Conservation (phyloP, 2,888 invertebrate species). For the Lepas anatifera region DNA sequence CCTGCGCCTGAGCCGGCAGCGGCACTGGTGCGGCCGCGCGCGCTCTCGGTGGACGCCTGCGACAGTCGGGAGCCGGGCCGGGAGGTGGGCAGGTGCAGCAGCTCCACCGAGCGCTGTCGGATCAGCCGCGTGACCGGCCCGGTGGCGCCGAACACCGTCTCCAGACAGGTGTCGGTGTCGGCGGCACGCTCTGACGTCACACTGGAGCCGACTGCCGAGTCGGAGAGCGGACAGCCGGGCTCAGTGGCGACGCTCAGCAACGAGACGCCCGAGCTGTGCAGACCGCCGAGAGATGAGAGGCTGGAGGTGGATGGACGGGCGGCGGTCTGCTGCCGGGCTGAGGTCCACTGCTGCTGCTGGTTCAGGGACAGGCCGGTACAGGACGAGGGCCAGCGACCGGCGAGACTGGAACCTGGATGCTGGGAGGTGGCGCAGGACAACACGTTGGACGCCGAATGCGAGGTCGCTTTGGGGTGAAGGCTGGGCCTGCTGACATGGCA, state of each 20-base stretch:
- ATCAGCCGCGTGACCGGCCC: slow-evolving; percentile 18
- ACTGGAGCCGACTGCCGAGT: slow-evolving; percentile 11
- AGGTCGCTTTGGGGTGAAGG: neutral
- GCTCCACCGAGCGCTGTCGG: slow-evolving; percentile 15
- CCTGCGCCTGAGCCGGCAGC: neutral
- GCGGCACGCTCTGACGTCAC: slow-evolving; percentile 7
- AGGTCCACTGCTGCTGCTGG: neutral
- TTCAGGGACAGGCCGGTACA: no score
- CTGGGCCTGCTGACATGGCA: no score
- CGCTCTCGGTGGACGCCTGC: no score
- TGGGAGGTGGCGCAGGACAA: neutral
- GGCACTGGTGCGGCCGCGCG: neutral
- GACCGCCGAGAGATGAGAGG: neutral
- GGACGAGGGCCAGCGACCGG: no score
- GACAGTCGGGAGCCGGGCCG: slow-evolving; percentile 1
- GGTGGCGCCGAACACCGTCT: slow-evolving; percentile 19
- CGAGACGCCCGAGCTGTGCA: neutral
- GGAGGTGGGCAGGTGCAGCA: slow-evolving; percentile 6
- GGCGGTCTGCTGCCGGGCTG: no score
- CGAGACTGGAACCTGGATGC: no score
- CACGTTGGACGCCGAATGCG: neutral
- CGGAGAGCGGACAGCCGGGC: neutral
- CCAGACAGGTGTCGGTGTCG: slow-evolving; percentile 19
- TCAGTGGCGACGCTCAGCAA: neutral
- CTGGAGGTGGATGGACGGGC: neutral